Base-by-base conservation (phyloP, 2,888 invertebrate species). In the Drosophila mettleri region DNA sequence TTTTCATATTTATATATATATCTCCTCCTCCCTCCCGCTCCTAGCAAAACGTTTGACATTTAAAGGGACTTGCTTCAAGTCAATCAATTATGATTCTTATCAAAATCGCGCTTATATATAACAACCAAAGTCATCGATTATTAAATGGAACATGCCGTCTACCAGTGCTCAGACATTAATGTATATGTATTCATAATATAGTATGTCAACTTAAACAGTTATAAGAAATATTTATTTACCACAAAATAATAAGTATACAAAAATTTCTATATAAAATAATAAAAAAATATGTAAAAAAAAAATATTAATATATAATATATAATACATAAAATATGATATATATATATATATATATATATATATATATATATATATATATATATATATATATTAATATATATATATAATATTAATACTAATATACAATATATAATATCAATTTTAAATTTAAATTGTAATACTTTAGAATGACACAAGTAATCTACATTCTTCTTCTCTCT, bases 61-160 rank as follows among this genome's bases (percentile, higher is more conserved):
- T 14, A 46, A 46, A 18, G 7, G 0, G 14, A 46, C 18, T 18
- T 18, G 46, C 3, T 16, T 18, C 14, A 31, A 18, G 31, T 1
- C 31, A 18, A 48, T 48, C 14, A 31, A 48, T 48, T 48, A 31
- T 20, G 1, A 14, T 20, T 31, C 46, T 31, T 48, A 48, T 48
- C 46, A 48, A 48, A 20, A 8, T 20, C 31, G 8, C 6, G 18
- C 12, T 45, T 29, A 29, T 45, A 27, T 46, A 31, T 20, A 48
- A 2, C 29, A 29, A 45, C 22, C 22, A 24, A 43, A 10, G 12
- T 16, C 27, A 45, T 27, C 16, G 45, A 45, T 45, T 45, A 45
- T 12, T 3, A 18, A 12, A 12, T 16, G 16, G 16, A 27, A 45
- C 27, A 27, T 7, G 27, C 2, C 9, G n/a, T 45, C 43, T 43